These are phyloP conservation scores for Aphaenogaster rudis DNA, from an alignment of 1,140 invertebrate genomes.

Conservation along the genomic window DNA sequence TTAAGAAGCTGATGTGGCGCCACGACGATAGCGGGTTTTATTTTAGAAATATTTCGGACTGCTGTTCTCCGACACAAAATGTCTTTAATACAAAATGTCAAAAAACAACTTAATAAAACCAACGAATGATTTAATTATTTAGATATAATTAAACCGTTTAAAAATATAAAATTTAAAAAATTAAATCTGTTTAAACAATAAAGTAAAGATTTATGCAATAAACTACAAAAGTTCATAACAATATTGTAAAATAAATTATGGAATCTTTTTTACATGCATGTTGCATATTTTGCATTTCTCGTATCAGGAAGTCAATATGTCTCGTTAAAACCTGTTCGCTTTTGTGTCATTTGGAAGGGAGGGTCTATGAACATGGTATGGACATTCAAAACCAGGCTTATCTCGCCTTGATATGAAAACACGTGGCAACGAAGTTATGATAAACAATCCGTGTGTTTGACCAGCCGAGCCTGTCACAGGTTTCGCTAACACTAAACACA, in stretches of 20 bases:
- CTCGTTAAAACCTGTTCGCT: constrained; percentile 62
- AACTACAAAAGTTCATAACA: background rate
- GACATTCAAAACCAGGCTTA: constrained; percentile 79
- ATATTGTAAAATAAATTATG: background rate
- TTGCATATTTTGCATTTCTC: background rate
- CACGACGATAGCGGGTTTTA: background rate
- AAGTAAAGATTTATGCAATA: background rate
- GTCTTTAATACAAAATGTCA: background rate
- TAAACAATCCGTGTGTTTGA: constrained; percentile 76
- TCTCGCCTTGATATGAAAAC: constrained; percentile 78
- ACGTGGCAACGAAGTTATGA: constrained; percentile 76
- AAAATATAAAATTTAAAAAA: constrained; percentile 7
- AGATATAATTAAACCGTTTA: background rate
- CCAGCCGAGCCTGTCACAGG: constrained; percentile 64
- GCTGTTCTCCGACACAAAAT: background rate
- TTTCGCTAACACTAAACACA: constrained; percentile 76
- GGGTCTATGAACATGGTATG: constrained; percentile 70
- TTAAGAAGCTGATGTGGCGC: constrained; percentile 36
- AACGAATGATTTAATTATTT: background rate
- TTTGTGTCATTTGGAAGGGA: constrained; percentile 62
- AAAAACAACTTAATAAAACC: background rate
- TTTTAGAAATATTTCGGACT: background rate
- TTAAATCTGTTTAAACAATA: background rate
- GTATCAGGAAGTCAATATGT: constrained; percentile 12
- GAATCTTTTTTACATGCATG: background rate